Evolutionary conservation across 23 tunicate genomes (phyloP).

Genomic region (Trididemnum nubilum): DNA sequence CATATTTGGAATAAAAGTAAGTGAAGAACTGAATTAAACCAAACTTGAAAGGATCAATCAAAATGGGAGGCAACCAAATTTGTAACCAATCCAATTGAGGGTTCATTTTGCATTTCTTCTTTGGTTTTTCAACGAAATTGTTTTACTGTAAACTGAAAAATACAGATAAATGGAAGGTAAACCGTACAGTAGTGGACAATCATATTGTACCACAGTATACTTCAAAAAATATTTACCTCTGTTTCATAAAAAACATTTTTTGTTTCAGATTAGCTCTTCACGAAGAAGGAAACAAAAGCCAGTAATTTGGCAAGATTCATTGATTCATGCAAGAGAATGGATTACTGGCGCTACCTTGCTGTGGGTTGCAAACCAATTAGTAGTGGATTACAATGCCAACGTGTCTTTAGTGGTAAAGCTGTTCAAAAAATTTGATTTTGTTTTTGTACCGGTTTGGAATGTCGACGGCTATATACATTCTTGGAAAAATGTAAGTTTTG

Average conservation of each 20-base stretch:
- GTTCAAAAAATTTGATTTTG: constrained; percentile 50
- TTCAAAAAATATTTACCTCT: no score
- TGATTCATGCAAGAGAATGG: constrained; percentile 90
- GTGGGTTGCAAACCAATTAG: constrained; percentile 62
- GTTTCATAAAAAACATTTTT: no score
- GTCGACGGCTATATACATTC: constrained; percentile 79
- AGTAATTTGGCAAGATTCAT: constrained; percentile 78
- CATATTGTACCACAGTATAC: no score
- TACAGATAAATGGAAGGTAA: no score
- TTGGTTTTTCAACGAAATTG: no score
- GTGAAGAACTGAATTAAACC: not conserved
- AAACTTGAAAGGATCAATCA: not conserved
- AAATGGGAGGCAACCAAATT: not conserved
- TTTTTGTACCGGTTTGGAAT: constrained; percentile 84
- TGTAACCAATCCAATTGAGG: not conserved
- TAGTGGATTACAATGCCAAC: constrained; percentile 41
- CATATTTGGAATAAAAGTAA: constrained; percentile 69
- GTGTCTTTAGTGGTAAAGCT: constrained; percentile 43
- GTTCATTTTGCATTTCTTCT: no score
- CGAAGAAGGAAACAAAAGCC: constrained; percentile 42
- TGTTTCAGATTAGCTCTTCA: no score
- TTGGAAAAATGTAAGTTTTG: constrained; percentile 51
- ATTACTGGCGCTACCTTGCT: constrained; percentile 73
- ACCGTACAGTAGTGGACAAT: no score
- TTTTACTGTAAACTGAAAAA: no score